Base-by-base conservation (phyloP, 2,797 vertebrate species). In the Momotus momota region DNA sequence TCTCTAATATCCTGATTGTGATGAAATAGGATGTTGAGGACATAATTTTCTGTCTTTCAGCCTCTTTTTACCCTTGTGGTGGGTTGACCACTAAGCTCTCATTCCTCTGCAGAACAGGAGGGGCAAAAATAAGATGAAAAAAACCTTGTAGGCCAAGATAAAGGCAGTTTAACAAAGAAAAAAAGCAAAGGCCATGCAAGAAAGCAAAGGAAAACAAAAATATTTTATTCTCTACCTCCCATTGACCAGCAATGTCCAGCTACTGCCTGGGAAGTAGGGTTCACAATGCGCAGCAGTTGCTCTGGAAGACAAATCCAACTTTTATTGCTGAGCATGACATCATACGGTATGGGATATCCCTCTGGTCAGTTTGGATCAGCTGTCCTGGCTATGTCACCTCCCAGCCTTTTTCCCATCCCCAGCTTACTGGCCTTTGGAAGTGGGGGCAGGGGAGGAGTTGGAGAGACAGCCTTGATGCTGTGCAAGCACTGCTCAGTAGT, bases 261-360 rank as follows among this genome's bases (percentile, higher is more conserved):
- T 41, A 19, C 16, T 61, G 43, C 14, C 33, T 41, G 19, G 14
- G 33, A 89, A 77, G 18, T 0, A 38, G 9, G 8, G 4, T 80
- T 80, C 26, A 41, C 9, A 45, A 57, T 0, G 0, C 0, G 0
- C 16, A 57, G 14, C 2, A 0, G 46, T 66, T 46, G 3, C 26
- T 85, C 31, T 3, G 3, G 43, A 43, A 26, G 57, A 61, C 8
- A 85, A 78, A 66, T 40, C 15, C 13, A 48, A 18, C 4, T 69
- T 83, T 73, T 80, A 29, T 41, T 65, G 14, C 14, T 51, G 49
- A 77, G 26, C 26, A 55, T 0, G 2, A 33, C 6, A 11, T 51
- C 5, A 11, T 46, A 21, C 7, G 6, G 4, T 51, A 33, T 33
- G 48, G 41, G 81, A 77, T 31, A 77, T 16, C 12, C 23, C 23